Evolutionary conservation across 2,797 vertebrate species (phyloP).

Genomic region (Chelonia mydas): DNA sequence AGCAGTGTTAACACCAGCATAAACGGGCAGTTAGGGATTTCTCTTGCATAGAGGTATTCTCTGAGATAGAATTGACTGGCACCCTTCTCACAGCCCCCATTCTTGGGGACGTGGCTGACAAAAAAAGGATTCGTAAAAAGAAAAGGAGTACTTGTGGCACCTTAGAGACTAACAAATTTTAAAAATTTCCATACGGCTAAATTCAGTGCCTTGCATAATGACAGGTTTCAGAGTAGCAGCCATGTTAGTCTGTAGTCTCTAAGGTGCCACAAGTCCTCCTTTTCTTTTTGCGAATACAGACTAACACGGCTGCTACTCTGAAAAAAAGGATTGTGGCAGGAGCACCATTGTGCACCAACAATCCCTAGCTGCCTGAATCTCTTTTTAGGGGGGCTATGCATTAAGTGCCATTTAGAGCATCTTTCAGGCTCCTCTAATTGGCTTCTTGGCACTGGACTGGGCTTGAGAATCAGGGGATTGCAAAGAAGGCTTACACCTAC

Average conservation of each 20-base stretch:
- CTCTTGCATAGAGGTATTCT: not conserved
- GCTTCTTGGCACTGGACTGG: not conserved
- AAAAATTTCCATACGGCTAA: too few species aligned
- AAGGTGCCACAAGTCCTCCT: too few species aligned
- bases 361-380: not conserved
- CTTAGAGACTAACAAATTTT: too few species aligned
- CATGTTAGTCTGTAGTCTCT: too few species aligned
- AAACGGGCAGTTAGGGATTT: not conserved
- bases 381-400: not conserved
- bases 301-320: too few species aligned
- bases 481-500: not conserved
- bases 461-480: not conserved
- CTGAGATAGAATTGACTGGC: not conserved
- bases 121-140: not conserved
- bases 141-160: too few species aligned
- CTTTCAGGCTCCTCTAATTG: not conserved
- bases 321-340: not conserved
- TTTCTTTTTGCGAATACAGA: too few species aligned
- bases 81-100: not conserved
- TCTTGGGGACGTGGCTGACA: not conserved
- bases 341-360: not conserved
- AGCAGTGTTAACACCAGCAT: not conserved
- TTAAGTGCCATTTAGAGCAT: not conserved
- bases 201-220: too few species aligned
- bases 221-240: too few species aligned